Conservation (phyloP, 2,888 invertebrate species). For the Pristionchus maxplancki region DNA sequence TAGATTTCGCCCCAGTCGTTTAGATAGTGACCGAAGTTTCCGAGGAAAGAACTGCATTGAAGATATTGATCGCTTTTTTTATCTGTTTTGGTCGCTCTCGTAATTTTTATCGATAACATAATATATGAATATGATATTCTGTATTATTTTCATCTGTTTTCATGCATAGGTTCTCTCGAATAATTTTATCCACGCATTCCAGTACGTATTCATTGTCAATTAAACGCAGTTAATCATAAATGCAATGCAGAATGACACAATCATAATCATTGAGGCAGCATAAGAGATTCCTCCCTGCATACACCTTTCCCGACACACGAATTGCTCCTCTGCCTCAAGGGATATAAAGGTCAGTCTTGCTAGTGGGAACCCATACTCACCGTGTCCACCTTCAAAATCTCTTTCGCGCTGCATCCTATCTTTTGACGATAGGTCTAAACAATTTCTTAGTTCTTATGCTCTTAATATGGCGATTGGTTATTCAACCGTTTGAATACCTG, state of each 20-base stretch:
- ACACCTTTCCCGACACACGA: constrained; percentile 45
- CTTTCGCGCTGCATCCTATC: constrained; percentile 45
- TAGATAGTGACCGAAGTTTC: too few relatives aligned
- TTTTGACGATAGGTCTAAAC: constrained; percentile 13
- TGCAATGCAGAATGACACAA: constrained; percentile 41
- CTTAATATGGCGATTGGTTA: too few relatives aligned
- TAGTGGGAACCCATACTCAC: not conserved
- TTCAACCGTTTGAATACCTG: not conserved
- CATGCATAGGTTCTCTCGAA: not conserved
- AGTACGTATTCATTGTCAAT: constrained; percentile 25
- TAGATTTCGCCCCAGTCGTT: too few relatives aligned
- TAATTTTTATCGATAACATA: not conserved
- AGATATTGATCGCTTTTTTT: too few relatives aligned
- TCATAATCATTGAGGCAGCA: constrained; percentile 35
- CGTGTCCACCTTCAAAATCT: not conserved
- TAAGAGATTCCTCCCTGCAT: constrained; percentile 44
- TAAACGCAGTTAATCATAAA: constrained; percentile 47
- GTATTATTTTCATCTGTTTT: not conserved
- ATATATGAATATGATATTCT: not conserved
- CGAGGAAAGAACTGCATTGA: too few relatives aligned
- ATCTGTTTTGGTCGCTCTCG: too few relatives aligned
- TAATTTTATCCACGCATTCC: constrained; percentile 39
- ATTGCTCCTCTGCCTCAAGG: constrained; percentile 43
- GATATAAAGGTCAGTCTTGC: not conserved
- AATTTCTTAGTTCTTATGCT: too few relatives aligned